Conservation (phyloP, 1,140 invertebrate species). For the Micrasema minimum region DNA sequence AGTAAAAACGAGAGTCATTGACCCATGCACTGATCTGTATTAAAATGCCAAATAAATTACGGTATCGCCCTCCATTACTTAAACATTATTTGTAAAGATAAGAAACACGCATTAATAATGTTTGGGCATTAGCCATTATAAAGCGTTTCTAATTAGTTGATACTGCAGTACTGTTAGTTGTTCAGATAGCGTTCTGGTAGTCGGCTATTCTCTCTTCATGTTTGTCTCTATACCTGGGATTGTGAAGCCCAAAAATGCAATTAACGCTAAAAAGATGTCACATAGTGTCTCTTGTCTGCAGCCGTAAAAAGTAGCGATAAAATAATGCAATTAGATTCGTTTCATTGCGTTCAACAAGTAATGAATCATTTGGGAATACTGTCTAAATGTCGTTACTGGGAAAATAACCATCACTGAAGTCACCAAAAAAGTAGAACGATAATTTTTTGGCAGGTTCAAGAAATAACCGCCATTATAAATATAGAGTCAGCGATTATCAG, state of each 20-base stretch:
- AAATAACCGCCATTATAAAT: neutral
- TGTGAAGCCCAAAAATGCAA: neutral
- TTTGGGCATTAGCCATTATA: slow-evolving; percentile 4
- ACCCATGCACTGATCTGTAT: slow-evolving; percentile 3
- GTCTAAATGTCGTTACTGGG: too few relatives aligned
- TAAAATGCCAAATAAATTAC: slow-evolving; percentile 1
- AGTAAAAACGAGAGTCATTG: slow-evolving; percentile 4
- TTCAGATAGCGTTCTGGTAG: neutral
- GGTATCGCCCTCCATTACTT: slow-evolving; percentile 2
- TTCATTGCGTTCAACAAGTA: neutral
- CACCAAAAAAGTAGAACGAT: too few relatives aligned
- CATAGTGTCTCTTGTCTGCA: neutral
- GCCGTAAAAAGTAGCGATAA: neutral
- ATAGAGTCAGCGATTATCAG: slow-evolving; percentile 12
- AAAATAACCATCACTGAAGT: too few relatives aligned
- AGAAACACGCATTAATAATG: slow-evolving; percentile 10
- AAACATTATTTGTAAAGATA: slow-evolving; percentile 21
- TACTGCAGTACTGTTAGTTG: slow-evolving; percentile 6
- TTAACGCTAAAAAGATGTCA: neutral
- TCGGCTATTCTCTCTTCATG: too few relatives aligned
- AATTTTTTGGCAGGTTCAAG: too few relatives aligned
- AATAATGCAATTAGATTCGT: neutral
- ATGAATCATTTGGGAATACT: too few relatives aligned
- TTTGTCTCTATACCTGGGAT: too few relatives aligned
- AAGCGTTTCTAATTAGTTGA: slow-evolving; percentile 22